phyloP scores from a whole-genome alignment of 2,888 invertebrate genomes.

The Acanthococcus lagerstroemiae region DNA sequence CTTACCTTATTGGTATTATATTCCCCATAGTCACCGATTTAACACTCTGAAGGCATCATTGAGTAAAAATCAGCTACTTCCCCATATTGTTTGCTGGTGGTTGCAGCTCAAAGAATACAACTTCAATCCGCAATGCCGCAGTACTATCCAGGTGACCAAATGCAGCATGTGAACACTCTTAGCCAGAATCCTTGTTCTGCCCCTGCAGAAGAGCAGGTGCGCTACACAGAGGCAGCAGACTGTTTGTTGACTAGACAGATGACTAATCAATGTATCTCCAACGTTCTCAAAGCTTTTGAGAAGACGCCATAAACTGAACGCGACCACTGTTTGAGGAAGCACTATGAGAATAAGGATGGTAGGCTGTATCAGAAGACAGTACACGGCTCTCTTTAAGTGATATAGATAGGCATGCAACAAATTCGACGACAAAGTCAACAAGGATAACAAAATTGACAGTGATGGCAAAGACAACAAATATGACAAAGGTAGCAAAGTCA shows the following conservation, averaged over 20 bases:
- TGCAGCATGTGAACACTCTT: constrained; percentile 39
- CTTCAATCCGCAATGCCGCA: constrained; percentile 36
- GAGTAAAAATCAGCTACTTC: constrained; percentile 38
- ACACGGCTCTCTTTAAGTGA: too few relatives aligned
- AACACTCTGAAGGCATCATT: constrained; percentile 37
- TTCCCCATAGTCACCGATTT: constrained; percentile 40
- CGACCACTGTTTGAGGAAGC: too few relatives aligned
- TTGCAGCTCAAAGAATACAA: constrained; percentile 37
- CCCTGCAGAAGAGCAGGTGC: neutral
- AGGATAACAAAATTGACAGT: too few relatives aligned
- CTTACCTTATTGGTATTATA: constrained; percentile 38
- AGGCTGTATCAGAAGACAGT: too few relatives aligned
- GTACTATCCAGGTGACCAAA: constrained; percentile 36
- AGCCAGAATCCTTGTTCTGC: constrained; percentile 38
- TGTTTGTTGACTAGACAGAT: neutral
- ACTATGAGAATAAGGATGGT: too few relatives aligned
- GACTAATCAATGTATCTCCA: neutral
- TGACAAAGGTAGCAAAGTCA: too few relatives aligned
- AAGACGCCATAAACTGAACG: too few relatives aligned
- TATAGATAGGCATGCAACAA: too few relatives aligned
- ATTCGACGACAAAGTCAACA: too few relatives aligned
- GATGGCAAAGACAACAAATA: too few relatives aligned
- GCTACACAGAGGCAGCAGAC: neutral
- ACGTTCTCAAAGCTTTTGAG: too few relatives aligned
- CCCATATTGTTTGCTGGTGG: constrained; percentile 39